Evolutionary conservation across 2,888 invertebrate genomes (phyloP).

Genomic region (Alentia gelatinosa): DNA sequence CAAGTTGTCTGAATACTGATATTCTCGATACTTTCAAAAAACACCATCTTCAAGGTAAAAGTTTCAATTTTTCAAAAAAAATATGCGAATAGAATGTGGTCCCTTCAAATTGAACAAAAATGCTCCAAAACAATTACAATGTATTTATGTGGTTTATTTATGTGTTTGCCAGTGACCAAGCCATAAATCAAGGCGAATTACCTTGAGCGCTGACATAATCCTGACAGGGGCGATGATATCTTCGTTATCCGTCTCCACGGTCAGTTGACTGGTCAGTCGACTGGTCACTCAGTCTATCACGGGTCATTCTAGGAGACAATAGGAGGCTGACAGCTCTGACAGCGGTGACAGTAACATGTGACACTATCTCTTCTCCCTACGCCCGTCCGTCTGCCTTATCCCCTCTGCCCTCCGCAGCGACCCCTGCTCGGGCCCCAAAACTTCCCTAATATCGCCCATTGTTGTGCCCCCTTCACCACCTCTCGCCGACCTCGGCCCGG

Average conservation of each 20-base stretch:
- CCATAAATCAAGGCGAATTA: too few relatives aligned
- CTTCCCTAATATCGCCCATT: conserved; percentile 25
- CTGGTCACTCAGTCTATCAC: not conserved
- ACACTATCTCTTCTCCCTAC: not conserved
- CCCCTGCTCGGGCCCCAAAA: not conserved
- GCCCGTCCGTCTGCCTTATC: too few relatives aligned
- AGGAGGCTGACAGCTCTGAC: not conserved
- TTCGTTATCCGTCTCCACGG: not conserved
- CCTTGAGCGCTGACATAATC: too few relatives aligned
- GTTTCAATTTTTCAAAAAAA: too few relatives aligned
- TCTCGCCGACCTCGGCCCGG: not conserved
- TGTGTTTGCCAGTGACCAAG: too few relatives aligned
- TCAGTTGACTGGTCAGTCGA: not conserved
- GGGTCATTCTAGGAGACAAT: not conserved
- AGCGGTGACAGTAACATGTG: not conserved
- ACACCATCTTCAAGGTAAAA: too few relatives aligned
- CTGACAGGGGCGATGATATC: not conserved
- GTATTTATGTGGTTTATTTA: too few relatives aligned
- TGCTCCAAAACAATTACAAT: too few relatives aligned
- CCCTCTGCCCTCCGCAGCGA: not conserved
- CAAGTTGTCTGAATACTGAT: too few relatives aligned
- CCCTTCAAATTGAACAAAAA: too few relatives aligned
- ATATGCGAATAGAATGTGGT: too few relatives aligned
- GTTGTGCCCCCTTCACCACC: not conserved
- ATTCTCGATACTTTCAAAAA: too few relatives aligned